Base-by-base conservation (phyloP, 2,113 vertebrate genomes). In the Micromys minutus region DNA sequence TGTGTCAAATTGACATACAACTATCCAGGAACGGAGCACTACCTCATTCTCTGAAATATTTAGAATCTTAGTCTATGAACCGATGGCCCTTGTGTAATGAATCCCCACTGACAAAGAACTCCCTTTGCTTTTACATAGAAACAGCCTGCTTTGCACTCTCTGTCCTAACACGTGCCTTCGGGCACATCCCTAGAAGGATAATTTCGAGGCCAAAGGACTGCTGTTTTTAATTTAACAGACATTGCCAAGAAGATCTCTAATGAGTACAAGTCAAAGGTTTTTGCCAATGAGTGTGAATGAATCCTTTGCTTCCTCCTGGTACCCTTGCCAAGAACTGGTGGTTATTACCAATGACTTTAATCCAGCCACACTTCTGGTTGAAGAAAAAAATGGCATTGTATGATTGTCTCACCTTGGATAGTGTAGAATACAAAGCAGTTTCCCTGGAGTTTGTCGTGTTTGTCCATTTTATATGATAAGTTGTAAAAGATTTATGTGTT, bases 241-340 rank as follows among this genome's bases (percentile, higher is more conserved):
- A 36, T 22, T 81, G 59, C 87, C 84, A 86, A 93, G 87, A 22
- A 42, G 42, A 26, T 72, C 50, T 94, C 87, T 79, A 65, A 89
- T 91, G 72, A 80, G 52, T 39, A 47, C 72, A 45, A n/a, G 59
- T 81, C 50, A 10, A 16, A 67, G 50, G 7, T 81, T 93, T n/a
- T 57, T 87, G 42, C 88, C 65, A 88, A 80, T 36, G 72, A 71
- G 17, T 47, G 50, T 76, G 67, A 91, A 22, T 65, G 75, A 55
- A 81, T 57, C 57, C 67, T 76, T 55, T 65, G 42, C 11, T 87
- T 80, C 45, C 13, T 34, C 8, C 39, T 2, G 5, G 72, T 42
- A 34, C 24, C 83, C 17, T 71, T 71, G 89, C 89, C 67, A 86
- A 75, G 84, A 71, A 12, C 80, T 61, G 24, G 57, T 52, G 76